Conservation (phyloP, 2,113 vertebrate species). For the Conger conger region DNA sequence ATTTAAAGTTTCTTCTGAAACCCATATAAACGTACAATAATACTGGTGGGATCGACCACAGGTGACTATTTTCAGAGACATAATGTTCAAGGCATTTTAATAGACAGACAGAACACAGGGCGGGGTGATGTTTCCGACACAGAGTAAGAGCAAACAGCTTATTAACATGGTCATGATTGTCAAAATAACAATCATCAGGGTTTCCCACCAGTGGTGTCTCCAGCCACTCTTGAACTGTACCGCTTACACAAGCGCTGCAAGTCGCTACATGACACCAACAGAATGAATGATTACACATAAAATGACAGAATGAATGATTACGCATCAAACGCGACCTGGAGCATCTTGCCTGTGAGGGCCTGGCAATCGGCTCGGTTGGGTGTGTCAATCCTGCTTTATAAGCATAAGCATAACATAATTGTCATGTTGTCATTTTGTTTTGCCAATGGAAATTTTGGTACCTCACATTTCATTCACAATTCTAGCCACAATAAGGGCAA, state of each 20-base stretch:
- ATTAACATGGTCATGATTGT: neutral
- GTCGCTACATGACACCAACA: neutral
- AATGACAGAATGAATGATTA: neutral
- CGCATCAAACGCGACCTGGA: neutral
- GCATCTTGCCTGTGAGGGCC: neutral
- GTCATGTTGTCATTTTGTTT: neutral
- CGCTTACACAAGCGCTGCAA: neutral
- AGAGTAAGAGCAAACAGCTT: neutral
- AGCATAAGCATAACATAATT: neutral
- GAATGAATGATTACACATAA: neutral
- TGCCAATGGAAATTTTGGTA: neutral
- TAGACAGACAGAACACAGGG: neutral
- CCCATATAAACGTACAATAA: neutral
- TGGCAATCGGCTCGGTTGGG: neutral
- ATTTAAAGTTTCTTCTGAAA: neutral
- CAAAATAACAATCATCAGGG: neutral
- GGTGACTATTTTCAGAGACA: neutral
- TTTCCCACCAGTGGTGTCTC: neutral
- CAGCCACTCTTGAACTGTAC: neutral
- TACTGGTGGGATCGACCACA: neutral
- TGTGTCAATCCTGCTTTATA: neutral
- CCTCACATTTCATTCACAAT: neutral
- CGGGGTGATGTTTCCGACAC: neutral
- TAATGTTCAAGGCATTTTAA: neutral
- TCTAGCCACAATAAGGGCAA: slow-evolving; percentile 8